Evolutionary conservation across 2,113 vertebrate genomes (phyloP), one percentile per base, ranked within the genome.

Genomic region (Lophius piscatorius): DNA sequence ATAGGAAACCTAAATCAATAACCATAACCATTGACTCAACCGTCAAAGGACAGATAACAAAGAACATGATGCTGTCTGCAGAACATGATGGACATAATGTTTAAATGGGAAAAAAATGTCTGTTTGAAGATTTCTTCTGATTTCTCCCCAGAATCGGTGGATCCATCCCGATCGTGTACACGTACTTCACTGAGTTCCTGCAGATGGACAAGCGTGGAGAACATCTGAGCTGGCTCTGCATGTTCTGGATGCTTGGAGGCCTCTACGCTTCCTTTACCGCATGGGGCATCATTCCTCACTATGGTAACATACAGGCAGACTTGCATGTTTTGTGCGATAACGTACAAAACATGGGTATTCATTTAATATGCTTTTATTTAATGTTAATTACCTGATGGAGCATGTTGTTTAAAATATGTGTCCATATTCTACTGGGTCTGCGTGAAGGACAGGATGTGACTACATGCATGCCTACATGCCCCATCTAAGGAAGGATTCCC

Each of bases 271-370:
- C 97, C 41, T 93, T 94, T 62, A 95, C 93, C 49, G 97, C 97
- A 74, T 99, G 97, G 97, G 96, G 93, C 78, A 97, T 99, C 89
- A 98, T 99, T 71, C 97, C 97, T 6, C 96, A 97, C 79, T 99
- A 99, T 0, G 97, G 97, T 98, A 92, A 93, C 49, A 22, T 12
- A 17, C 17, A 36, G 10, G 48, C n/a, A 49, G 14, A 41, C 41
- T 40, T n/a, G 10, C 24, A 10, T 21, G 14, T 21, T 13, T 9
- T n/a, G 6, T 7, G 31, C 9, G 2, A 28, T 8, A 40, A 9
- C 38, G 18, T 12, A 4, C 6, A 31, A 8, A 3, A 10, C 29
- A 10, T 31, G 29, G 9, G 29, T 10, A 10, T 1, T 8, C 29
- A 42, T 59, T 39, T 38, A 24, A 33, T 42, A 4, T 45, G 42